These are phyloP conservation scores for Eupeodes luniger DNA, from an alignment of 2,888 invertebrate genomes.

Conservation along the genomic window DNA sequence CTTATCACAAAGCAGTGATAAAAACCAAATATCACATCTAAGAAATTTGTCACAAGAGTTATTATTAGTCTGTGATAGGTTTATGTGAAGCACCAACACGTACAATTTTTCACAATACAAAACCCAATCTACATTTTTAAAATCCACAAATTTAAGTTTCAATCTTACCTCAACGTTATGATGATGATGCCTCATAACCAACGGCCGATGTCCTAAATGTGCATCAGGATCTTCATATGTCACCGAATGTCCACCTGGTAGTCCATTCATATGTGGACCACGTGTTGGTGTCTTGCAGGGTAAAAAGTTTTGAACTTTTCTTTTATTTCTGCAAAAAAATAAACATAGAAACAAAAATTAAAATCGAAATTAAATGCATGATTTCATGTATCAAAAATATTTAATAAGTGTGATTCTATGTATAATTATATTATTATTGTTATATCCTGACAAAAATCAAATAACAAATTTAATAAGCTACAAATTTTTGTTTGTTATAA, in stretches of 20 bases:
- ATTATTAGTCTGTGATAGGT: too few relatives aligned
- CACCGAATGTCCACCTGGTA: constrained; percentile 86
- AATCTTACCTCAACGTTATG: constrained; percentile 83
- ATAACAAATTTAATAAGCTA: constrained; percentile 48
- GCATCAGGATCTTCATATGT: constrained; percentile 92
- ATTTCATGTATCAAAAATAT: background rate
- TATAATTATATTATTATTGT: background rate
- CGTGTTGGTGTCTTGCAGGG: constrained; percentile 91
- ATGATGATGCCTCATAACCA: constrained; percentile 85
- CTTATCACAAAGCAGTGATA: too few relatives aligned
- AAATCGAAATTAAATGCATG: background rate
- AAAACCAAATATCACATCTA: too few relatives aligned
- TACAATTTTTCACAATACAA: too few relatives aligned
- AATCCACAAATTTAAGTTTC: background rate
- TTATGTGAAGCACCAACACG: too few relatives aligned
- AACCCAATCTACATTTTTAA: background rate
- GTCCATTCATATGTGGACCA: constrained; percentile 84
- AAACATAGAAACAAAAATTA: constrained; percentile 26
- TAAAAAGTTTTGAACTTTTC: constrained; percentile 93
- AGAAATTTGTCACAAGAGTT: too few relatives aligned
- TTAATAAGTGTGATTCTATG: background rate
- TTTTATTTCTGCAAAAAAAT: constrained; percentile 88
- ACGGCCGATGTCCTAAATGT: constrained; percentile 85
- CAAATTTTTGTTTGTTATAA: constrained; percentile 7
- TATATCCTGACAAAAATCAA: constrained; percentile 9